Percentiles rank a stretch among this genome's conserved stretches.
Conservation (phyloP, 1,140 invertebrate genomes). For the Nasonia longicornis region DNA sequence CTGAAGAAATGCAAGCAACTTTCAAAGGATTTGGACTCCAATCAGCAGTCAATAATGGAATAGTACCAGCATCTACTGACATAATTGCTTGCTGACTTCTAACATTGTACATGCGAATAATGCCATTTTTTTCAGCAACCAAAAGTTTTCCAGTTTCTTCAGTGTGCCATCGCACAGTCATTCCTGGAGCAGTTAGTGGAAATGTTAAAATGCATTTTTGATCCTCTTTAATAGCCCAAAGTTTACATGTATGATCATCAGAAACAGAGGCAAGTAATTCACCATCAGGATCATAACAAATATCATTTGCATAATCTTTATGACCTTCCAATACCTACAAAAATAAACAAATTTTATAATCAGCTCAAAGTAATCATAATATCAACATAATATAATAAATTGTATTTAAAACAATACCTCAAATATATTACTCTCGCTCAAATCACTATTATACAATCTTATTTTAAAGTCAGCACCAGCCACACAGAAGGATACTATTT, state of each 20-base stretch:
- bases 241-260: slow-evolving; percentile 80
- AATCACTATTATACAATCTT: slow-evolving; percentile 71
- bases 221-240: slow-evolving; percentile 75
- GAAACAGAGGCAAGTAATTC: slow-evolving; percentile 79
- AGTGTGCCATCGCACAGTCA: slow-evolving; percentile 78
- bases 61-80: slow-evolving; percentile 76
- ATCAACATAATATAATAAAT: slow-evolving; percentile 6
- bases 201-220: slow-evolving; percentile 72
- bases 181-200: slow-evolving; percentile 76
- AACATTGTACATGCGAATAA: slow-evolving; percentile 80
- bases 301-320: slow-evolving; percentile 78
- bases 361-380: neutral
- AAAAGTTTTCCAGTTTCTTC: slow-evolving; percentile 81
- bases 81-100: slow-evolving; percentile 77
- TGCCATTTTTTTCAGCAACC: slow-evolving; percentile 81
- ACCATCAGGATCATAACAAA: slow-evolving; percentile 79
- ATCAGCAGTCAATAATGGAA: slow-evolving; percentile 76
- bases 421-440: slow-evolving; percentile 67
- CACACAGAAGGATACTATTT: slow-evolving; percentile 71
- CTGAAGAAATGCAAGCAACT: slow-evolving; percentile 74
- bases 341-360: slow-evolving; percentile 18
- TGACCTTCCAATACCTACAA: slow-evolving; percentile 74
- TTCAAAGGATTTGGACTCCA: slow-evolving; percentile 77
- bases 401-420: slow-evolving; percentile 59
- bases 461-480: slow-evolving; percentile 73